These are phyloP conservation scores for Setipinna tenuifilis DNA, from an alignment of 2,797 vertebrate species.

Conservation along the genomic window DNA sequence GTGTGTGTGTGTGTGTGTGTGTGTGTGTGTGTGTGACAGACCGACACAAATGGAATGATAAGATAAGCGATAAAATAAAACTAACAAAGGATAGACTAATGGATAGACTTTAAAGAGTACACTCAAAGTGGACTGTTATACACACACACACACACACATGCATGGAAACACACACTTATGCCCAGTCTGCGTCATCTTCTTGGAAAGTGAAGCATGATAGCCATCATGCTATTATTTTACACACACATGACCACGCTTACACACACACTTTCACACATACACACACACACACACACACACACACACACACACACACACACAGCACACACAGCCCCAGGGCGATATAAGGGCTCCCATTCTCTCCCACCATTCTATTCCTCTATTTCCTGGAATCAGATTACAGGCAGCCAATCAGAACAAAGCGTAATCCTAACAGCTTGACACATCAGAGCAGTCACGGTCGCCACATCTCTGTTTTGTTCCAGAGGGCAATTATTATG, in stretches of 20 bases:
- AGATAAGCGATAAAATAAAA: background rate
- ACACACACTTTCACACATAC: background rate
- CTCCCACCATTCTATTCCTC: background rate
- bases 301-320: slow-evolving; percentile 12
- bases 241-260: background rate
- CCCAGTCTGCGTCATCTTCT: background rate
- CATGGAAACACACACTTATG: background rate
- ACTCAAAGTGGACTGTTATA: background rate
- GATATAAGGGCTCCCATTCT: background rate
- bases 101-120: background rate
- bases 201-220: slow-evolving; percentile 7
- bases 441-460: background rate
- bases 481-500: background rate
- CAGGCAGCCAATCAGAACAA: background rate
- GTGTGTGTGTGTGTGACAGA: background rate
- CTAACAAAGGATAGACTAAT: background rate
- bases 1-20: background rate
- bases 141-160: background rate
- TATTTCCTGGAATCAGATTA: background rate
- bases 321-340: background rate
- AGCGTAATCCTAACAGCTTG: background rate
- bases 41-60: background rate
- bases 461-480: no score
- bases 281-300: background rate
- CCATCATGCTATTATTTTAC: background rate